A percentile compares a stretch with the other conserved stretches of the same genome.
Conservation (phyloP, 1,140 invertebrate species). For the Brachionus paranguensis region DNA sequence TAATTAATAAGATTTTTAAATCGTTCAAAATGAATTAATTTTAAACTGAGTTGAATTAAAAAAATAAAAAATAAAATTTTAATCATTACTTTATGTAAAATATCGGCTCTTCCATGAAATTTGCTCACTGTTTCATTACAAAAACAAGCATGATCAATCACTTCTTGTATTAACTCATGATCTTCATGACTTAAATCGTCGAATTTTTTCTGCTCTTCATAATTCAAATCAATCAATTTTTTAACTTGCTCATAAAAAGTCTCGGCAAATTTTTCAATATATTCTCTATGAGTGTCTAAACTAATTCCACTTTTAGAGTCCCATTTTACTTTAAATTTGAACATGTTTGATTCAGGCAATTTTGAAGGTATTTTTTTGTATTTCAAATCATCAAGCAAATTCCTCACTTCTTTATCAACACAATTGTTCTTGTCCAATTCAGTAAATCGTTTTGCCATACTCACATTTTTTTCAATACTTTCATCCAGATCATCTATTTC, state of each 20-base stretch:
- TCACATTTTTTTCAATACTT: neutral
- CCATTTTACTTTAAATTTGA: slow-evolving; percentile 40
- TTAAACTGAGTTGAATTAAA: neutral
- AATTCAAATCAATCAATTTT: slow-evolving; percentile 9
- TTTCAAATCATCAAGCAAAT: slow-evolving; percentile 38
- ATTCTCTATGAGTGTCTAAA: neutral
- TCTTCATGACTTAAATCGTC: neutral
- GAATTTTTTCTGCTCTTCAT: neutral
- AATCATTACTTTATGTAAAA: neutral
- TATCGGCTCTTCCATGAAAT: slow-evolving; percentile 39
- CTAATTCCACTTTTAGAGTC: neutral
- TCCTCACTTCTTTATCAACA: neutral
- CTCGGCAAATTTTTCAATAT: slow-evolving; percentile 20
- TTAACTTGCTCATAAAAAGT: slow-evolving; percentile 26
- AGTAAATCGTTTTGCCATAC: slow-evolving; percentile 59
- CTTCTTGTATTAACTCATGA: neutral
- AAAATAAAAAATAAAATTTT: neutral
- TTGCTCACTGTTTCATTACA: slow-evolving; percentile 23
- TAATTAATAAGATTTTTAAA: too few species aligned
- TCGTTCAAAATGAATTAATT: too few species aligned
- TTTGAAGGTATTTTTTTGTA: slow-evolving; percentile 26
- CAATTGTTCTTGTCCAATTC: neutral
- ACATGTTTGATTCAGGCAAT: slow-evolving; percentile 10
- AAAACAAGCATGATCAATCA: slow-evolving; percentile 37
- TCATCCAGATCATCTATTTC: slow-evolving; percentile 32